These are phyloP conservation scores for Troglohyphantes excavatus DNA, from an alignment of 2,888 invertebrate genomes.

Conservation along the genomic window DNA sequence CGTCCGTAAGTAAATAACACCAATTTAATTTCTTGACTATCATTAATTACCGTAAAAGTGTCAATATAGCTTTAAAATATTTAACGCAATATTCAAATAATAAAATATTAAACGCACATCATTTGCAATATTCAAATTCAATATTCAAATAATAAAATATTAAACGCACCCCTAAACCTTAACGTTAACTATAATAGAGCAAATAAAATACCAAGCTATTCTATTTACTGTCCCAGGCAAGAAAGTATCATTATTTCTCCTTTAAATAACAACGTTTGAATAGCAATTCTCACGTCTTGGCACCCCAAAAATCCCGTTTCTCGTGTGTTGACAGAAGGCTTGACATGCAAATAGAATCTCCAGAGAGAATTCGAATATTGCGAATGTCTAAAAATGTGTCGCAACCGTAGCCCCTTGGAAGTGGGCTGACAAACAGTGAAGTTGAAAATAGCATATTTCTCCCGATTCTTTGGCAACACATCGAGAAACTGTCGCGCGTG, in stretches of 20 bases:
- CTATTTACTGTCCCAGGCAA: neutral
- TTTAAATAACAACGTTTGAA: conserved; percentile 33
- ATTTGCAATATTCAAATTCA: too few relatives aligned
- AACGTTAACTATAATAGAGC: too few relatives aligned
- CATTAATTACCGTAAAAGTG: too few relatives aligned
- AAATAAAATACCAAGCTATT: neutral
- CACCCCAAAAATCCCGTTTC: conserved; percentile 17
- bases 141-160: too few relatives aligned
- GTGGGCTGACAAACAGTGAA: conserved; percentile 36
- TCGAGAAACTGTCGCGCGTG: conserved; percentile 11
- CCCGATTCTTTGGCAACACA: conserved; percentile 38
- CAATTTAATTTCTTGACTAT: too few relatives aligned
- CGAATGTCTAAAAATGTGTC: conserved; percentile 52
- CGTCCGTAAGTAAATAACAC: too few relatives aligned
- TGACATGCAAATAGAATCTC: conserved; percentile 44
- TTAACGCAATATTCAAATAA: too few relatives aligned
- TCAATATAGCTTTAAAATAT: too few relatives aligned
- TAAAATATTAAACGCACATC: too few relatives aligned
- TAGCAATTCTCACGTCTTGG: conserved; percentile 26
- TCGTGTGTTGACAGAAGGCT: conserved; percentile 18
- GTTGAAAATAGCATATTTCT: conserved; percentile 32
- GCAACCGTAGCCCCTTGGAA: conserved; percentile 11
- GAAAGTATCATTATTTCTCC: neutral
- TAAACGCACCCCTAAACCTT: too few relatives aligned
- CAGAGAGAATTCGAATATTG: conserved; percentile 24